phyloP scores from a whole-genome alignment of 2,797 vertebrate species.

The Stomatorhinus walkeri region DNA sequence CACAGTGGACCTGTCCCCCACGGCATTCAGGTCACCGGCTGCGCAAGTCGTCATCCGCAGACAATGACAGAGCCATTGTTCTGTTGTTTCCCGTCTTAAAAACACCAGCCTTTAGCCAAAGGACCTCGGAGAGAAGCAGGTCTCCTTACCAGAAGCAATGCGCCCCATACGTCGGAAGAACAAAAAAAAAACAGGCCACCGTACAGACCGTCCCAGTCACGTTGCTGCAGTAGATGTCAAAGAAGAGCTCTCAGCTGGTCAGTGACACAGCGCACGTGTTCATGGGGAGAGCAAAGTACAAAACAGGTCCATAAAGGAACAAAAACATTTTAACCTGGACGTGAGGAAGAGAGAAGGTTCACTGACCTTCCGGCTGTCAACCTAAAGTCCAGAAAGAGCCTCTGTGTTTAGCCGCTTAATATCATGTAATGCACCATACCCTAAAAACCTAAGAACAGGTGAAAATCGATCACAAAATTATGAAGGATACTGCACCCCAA shows the following conservation, averaged over 20 bases:
- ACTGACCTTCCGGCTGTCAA: conserved; percentile 8
- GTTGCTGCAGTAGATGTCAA: neutral
- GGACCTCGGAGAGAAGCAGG: neutral
- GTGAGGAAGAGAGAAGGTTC: neutral
- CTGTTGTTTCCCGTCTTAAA: neutral
- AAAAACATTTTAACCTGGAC: neutral
- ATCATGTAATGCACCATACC: neutral
- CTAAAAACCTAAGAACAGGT: neutral
- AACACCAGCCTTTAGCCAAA: conserved; percentile 1
- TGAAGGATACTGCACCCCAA: neutral
- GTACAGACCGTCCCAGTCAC: neutral
- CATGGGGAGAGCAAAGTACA: neutral
- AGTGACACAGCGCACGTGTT: neutral
- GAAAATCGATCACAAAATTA: neutral
- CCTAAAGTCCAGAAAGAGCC: neutral
- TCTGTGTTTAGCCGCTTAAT: neutral
- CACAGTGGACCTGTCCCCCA: neutral
- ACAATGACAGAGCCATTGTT: conserved; percentile 4
- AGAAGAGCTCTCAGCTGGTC: neutral
- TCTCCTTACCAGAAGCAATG: neutral
- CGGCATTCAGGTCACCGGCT: neutral
- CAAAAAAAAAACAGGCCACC: neutral
- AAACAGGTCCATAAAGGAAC: neutral
- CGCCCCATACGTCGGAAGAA: neutral
- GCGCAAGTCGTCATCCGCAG: neutral